Percentiles rank a stretch among this genome's conserved stretches.
Evolutionary conservation across 1,140 invertebrate genomes (phyloP).

Genomic region (Artemia franciscana): DNA sequence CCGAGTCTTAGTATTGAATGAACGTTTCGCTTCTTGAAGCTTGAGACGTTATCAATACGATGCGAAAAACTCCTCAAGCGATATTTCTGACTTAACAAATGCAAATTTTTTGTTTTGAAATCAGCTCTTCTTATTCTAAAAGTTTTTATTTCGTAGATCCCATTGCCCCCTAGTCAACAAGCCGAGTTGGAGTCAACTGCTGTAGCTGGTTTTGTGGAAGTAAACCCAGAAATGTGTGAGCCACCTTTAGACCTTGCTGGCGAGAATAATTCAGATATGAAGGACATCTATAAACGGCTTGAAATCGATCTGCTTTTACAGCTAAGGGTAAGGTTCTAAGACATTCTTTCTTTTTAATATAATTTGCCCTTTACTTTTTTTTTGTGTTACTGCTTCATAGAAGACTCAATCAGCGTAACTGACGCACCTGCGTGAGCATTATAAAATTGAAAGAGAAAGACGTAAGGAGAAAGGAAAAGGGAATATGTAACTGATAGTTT

Average conservation of each 20-base stretch:
- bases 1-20: neutral
- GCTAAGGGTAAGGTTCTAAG: slow-evolving; percentile 29
- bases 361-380: too few species aligned
- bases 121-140: neutral
- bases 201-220: slow-evolving; percentile 35
- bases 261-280: slow-evolving; percentile 10
- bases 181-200: slow-evolving; percentile 32
- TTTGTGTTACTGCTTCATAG: too few species aligned
- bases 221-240: slow-evolving; percentile 37
- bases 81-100: neutral
- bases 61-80: neutral
- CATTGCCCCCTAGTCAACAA: slow-evolving; percentile 40
- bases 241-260: slow-evolving; percentile 21
- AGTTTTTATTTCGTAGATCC: slow-evolving; percentile 29
- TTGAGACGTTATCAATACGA: neutral
- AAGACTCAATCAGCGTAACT: too few species aligned
- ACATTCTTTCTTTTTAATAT: too few species aligned
- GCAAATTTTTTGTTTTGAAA: slow-evolving; percentile 1
- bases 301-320: slow-evolving; percentile 64
- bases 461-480: too few species aligned
- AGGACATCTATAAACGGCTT: slow-evolving; percentile 43
- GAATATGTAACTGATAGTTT: too few species aligned
- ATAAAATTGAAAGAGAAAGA: too few species aligned
- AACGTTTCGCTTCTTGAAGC: neutral
- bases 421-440: too few species aligned